phyloP scores from a whole-genome alignment of 2,888 invertebrate species.

The Psylliodes chrysocephalus region DNA sequence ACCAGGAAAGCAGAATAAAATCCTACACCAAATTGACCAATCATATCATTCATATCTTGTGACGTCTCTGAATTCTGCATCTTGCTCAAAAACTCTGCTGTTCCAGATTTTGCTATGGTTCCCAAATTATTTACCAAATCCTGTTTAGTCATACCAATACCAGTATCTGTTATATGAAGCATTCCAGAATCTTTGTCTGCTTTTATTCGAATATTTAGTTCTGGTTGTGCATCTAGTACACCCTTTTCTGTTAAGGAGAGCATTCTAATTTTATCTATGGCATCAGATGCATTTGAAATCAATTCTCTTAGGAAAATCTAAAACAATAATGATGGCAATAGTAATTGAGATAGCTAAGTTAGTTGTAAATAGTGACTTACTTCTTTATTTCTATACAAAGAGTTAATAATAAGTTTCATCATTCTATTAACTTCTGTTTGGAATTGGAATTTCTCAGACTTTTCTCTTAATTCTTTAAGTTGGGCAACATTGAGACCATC shows the following conservation, averaged over 20 bases:
- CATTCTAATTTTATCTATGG: constrained; percentile 96
- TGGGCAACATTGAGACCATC: constrained; percentile 96
- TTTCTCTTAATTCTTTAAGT: constrained; percentile 89
- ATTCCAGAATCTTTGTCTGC: constrained; percentile 92
- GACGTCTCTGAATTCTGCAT: constrained; percentile 77
- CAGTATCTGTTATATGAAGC: constrained; percentile 95
- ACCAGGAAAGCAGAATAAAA: constrained; percentile 98
- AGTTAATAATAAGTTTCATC: constrained; percentile 99
- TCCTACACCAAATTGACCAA: constrained; percentile 99
- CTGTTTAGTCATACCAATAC: constrained; percentile 95
- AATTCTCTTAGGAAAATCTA: constrained; percentile 96
- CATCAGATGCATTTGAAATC: constrained; percentile 99
- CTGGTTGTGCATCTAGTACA: constrained; percentile 81
- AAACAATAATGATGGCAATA: constrained; percentile 45
- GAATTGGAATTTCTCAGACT: constrained; percentile 89
- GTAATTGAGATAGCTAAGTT: neutral
- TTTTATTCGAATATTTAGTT: constrained; percentile 89
- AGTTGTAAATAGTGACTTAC: constrained; percentile 61
- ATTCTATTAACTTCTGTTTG: constrained; percentile 99
- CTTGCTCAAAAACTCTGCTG: constrained; percentile 93
- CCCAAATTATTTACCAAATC: constrained; percentile 97
- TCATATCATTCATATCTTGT: constrained; percentile 94
- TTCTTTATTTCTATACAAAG: constrained; percentile 98
- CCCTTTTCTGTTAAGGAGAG: constrained; percentile 88
- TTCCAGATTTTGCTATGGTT: constrained; percentile 81